phyloP scores from a whole-genome alignment of 1,140 invertebrate genomes.

The Heliconius himera region DNA sequence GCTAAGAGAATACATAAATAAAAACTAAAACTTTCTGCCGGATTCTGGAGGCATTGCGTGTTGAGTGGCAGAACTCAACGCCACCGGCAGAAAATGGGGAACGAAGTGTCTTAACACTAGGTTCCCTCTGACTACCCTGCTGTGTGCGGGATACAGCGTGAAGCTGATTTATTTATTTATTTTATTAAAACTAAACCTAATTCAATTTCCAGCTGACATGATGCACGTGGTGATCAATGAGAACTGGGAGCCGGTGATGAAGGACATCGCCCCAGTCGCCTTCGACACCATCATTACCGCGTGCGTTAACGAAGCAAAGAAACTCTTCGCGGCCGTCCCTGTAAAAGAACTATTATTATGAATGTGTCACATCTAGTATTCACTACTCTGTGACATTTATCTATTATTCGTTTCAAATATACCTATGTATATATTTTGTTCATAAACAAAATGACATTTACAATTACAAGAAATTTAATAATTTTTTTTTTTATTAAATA shows the following conservation, averaged over 20 bases:
- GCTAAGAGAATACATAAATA: not conserved
- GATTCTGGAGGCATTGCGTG: too few species aligned
- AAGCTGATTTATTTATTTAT: too few species aligned
- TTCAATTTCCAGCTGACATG: conserved; percentile 57
- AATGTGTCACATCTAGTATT: conserved; percentile 16
- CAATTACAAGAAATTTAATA: too few species aligned
- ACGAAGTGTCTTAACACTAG: too few species aligned
- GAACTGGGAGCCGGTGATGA: conserved; percentile 78
- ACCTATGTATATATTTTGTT: too few species aligned
- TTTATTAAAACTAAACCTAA: too few species aligned
- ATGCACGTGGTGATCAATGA: conserved; percentile 74
- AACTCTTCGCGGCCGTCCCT: conserved; percentile 71
- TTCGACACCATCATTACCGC: conserved; percentile 74
- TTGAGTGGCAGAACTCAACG: too few species aligned
- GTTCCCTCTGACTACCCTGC: too few species aligned
- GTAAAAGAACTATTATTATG: conserved; percentile 54
- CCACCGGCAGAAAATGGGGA: too few species aligned
- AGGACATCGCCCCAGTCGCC: conserved; percentile 73
- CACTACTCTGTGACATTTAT: not conserved
- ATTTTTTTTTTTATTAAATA: too few species aligned
- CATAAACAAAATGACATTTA: too few species aligned
- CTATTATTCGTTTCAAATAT: not conserved
- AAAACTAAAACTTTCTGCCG: not conserved
- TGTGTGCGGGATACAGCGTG: too few species aligned
- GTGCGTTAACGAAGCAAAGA: conserved; percentile 71